Base-by-base conservation (phyloP, 1,140 invertebrate species). In the Psix sp. region DNA sequence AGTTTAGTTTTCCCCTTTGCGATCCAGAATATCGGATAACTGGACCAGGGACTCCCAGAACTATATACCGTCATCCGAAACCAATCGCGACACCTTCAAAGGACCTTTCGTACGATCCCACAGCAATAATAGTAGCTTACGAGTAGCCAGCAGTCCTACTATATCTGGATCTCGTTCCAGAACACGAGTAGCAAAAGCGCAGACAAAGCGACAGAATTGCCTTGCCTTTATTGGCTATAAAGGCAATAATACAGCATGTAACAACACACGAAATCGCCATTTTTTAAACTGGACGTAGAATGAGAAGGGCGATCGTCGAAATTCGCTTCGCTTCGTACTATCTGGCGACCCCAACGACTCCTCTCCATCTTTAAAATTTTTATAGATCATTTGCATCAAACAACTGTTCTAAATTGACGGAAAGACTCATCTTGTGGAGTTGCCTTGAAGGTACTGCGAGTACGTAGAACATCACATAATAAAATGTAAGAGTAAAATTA, bases 61-160 rank as follows among this genome's bases (percentile, higher is more conserved):
- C 85, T 86, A 86, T 86, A 85, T 85, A 76, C 77, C 49, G 48
- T 66, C 74, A 78, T 78, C 77, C 70, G 77, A 87, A 85, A 84
- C 84, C 84, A 85, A 86, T 87, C 80, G 84, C 78, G 78, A 87
- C 85, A 87, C 84, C 84, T 85, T 74, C 75, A 79, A 74, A 80
- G 76, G 68, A 74, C 71, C 68, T 60, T 46, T 48, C 45, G 76
- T 75, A 79, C 77, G 74, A 80, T 73, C 78, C 77, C 76, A 70
- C 62, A 74, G 77, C 79, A 82, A 83, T 84, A 84, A 83, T 77
- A 56, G 57, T 66, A 63, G 76, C 63, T 68, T 74, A 72, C 48
- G 67, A 51, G 52, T 38, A 39, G 51, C 40, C 48, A 65, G 67
- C 49, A 66, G 35, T 70, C 74, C 35, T 39, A 46, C 59, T 46